Evolutionary conservation across 2,113 vertebrate genomes (phyloP).

Genomic region (Blennius ocellaris): DNA sequence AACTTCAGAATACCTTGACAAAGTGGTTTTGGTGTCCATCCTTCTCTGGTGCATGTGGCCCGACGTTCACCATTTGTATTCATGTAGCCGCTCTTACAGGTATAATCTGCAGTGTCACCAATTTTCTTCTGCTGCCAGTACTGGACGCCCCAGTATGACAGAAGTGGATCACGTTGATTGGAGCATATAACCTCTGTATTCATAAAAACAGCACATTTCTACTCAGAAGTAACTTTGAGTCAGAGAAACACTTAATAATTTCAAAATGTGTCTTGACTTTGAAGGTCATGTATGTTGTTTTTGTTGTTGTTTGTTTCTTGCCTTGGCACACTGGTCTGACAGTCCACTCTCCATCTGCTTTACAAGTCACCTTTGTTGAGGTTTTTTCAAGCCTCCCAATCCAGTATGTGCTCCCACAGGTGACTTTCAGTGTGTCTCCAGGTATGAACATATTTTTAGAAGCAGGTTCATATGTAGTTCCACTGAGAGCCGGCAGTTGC

Average conservation of each 20-base stretch:
- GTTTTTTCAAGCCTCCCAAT: accelerated
- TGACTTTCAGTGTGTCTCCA: slow-evolving; percentile 31
- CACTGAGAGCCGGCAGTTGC: accelerated
- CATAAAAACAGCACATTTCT: no score
- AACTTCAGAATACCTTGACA: slow-evolving; percentile 62
- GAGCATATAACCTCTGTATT: slow-evolving; percentile 55
- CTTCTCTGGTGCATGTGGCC: slow-evolving; percentile 61
- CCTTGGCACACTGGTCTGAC: slow-evolving; percentile 35
- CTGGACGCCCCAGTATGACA: accelerated
- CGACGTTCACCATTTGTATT: accelerated
- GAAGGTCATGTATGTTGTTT: no score
- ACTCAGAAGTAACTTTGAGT: not conserved
- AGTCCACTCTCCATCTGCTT: slow-evolving; percentile 6
- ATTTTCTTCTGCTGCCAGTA: accelerated
- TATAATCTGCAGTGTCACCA: accelerated
- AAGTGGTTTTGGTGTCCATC: slow-evolving; percentile 64
- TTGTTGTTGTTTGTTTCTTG: slow-evolving; percentile 29
- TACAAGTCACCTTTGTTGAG: slow-evolving; percentile 18
- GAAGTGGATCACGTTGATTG: accelerated
- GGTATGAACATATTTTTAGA: slow-evolving; percentile 29
- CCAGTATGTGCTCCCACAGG: slow-evolving; percentile 3
- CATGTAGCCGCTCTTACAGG: accelerated
- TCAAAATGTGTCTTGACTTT: not conserved
- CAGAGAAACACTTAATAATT: not conserved
- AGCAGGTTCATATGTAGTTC: slow-evolving; percentile 26